Percentiles rank a stretch among this genome's conserved stretches.
Evolutionary conservation across 1,140 invertebrate species (phyloP).

Genomic region (Pinna nobilis): DNA sequence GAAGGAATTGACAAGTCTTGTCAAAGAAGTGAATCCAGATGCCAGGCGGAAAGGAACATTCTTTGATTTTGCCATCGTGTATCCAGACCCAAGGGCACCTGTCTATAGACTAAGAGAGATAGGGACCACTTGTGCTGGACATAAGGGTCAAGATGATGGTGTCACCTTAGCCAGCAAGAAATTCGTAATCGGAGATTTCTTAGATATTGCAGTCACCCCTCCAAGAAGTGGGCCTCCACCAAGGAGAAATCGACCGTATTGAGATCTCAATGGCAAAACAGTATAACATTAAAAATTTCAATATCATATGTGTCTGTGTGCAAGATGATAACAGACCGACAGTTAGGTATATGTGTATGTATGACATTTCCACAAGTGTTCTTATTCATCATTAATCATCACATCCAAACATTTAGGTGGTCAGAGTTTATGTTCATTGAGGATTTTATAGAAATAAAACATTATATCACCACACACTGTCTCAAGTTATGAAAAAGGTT

Average conservation of each 20-base stretch:
- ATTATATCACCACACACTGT: no score
- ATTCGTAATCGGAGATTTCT: constrained; percentile 87
- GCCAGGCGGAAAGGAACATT: constrained; percentile 96
- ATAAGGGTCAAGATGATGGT: constrained; percentile 83
- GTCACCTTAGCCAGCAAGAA: constrained; percentile 73
- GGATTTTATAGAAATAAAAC: no score
- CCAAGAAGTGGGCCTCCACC: constrained; percentile 75
- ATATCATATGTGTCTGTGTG: no score
- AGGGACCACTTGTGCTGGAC: constrained; percentile 92
- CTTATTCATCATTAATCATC: no score
- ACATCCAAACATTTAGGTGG: no score
- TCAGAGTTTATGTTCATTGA: no score
- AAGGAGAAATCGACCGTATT: constrained; percentile 52
- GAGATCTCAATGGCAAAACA: no score
- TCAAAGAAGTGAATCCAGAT: constrained; percentile 99
- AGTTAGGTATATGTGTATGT: no score
- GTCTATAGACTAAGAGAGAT: constrained; percentile 94
- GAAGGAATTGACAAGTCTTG: constrained; percentile 93
- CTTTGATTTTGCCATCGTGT: constrained; percentile 97
- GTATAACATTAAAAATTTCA: no score
- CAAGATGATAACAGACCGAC: no score
- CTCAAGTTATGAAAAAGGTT: no score
- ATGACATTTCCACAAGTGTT: no score
- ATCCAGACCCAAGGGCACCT: constrained; percentile 87
- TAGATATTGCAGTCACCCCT: constrained; percentile 97